Base-by-base conservation (phyloP, 2,113 vertebrate genomes). In the Sminthopsis crassicaudata region DNA sequence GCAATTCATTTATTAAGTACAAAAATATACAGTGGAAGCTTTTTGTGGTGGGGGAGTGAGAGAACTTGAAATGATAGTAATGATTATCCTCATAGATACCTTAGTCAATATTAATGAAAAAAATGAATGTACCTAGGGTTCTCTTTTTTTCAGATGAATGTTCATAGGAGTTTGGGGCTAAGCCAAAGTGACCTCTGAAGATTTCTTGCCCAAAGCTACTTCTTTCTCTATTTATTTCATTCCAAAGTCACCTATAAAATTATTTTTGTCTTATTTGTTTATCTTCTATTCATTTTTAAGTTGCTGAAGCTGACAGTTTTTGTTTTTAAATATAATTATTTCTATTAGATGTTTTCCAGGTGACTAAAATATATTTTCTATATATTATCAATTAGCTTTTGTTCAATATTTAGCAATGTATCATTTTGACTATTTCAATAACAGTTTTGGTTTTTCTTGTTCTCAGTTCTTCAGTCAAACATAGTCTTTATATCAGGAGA, bases 241-340 rank as follows among this genome's bases (percentile, higher is more conserved):
- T 93, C 60, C 30, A 48, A n/a, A 53, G 9, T 76, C 30, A 76
- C 16, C 16, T n/a, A 76, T 76, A 36, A 76, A 76, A 76, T n/a
- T 76, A 76, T 16, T 53, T 95, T 93, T 95, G 42, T 67, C 57
- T 89, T n/a, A 51, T 30, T 46, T 25, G 42, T 27, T 46, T 92
- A 89, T 60, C 11, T 54, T 42, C 92, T 91, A 14, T 60, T 19
- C 22, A 90, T 53, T 94, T 94, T 46, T 55, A n/a, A 52, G 1
- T n/a, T 91, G 57, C 90, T 60, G 30, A 92, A 95, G 95, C 16
- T 91, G 95, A 55, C 54, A 19, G 6, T 95, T 90, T 90, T 95
- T 93, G 91, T 60, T 67, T 67, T 36, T 67, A 93, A 94, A 88
- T 91, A 88, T 3, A 11, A 9, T 90, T 95, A 46, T 51, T 93